Evolutionary conservation across 2,797 vertebrate species (phyloP).

Genomic region (Paramormyrops hopkinsi): DNA sequence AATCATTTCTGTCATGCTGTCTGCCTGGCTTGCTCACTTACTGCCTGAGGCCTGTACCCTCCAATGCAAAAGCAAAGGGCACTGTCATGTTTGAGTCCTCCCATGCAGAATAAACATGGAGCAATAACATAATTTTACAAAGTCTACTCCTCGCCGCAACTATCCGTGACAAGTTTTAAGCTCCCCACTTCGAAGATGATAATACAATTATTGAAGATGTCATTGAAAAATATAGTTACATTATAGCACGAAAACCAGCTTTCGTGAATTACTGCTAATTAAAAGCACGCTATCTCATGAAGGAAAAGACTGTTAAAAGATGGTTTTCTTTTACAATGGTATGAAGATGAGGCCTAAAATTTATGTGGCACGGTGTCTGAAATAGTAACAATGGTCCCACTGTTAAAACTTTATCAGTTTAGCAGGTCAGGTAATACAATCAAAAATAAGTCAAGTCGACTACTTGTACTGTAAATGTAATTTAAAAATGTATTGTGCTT

Average conservation of each 20-base stretch:
- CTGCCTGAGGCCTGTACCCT: slow-evolving; percentile 8
- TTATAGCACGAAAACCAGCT: not conserved
- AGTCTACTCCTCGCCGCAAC: not conserved
- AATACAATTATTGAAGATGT: not conserved
- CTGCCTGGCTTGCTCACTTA: not conserved
- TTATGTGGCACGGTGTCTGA: not conserved
- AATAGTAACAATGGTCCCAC: not conserved
- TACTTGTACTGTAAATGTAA: not conserved
- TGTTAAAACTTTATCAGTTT: slow-evolving; percentile 9
- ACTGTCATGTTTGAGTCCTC: slow-evolving; percentile 9
- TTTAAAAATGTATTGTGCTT: not conserved
- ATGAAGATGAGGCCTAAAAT: not conserved
- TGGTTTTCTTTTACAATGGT: not conserved
- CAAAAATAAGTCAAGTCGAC: not conserved
- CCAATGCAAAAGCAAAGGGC: slow-evolving; percentile 3
- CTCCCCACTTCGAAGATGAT: not conserved
- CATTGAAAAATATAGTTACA: not conserved
- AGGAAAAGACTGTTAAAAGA: not conserved
- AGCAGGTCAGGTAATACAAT: not conserved
- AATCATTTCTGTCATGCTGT: slow-evolving; percentile 10
- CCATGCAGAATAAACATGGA: slow-evolving; percentile 11
- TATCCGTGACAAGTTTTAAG: not conserved
- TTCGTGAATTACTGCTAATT: slow-evolving; percentile 4
- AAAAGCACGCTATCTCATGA: not conserved
- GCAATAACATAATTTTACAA: slow-evolving; percentile 11